Conservation (phyloP, 2,113 vertebrate genomes). For the Callipepla squamata region DNA sequence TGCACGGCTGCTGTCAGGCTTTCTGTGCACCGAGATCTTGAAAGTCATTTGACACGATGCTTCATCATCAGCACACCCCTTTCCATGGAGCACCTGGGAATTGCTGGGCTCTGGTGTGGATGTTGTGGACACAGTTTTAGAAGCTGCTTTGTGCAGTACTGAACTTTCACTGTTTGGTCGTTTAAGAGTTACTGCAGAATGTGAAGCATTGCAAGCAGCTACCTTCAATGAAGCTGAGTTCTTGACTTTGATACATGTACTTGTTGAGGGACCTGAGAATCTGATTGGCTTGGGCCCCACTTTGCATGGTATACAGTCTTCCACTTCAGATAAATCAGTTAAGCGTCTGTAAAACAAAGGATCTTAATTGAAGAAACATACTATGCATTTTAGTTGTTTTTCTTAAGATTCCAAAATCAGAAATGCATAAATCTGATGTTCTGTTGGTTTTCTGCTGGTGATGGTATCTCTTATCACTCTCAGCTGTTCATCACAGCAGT, state of each 20-base stretch:
- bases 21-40: neutral
- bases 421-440: neutral
- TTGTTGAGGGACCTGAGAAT: slow-evolving; percentile 77
- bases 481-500: neutral
- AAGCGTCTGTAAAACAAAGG: slow-evolving; percentile 66
- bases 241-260: slow-evolving; percentile 76
- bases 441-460: neutral
- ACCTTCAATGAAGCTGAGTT: slow-evolving; percentile 70
- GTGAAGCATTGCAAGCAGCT: neutral
- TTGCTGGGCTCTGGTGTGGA: neutral
- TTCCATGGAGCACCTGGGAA: neutral
- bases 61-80: neutral
- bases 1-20: neutral
- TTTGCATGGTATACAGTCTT: slow-evolving; percentile 35
- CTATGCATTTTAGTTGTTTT: neutral
- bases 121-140: neutral
- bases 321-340: slow-evolving; percentile 3
- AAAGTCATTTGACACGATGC: neutral
- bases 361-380: neutral
- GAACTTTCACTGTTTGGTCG: neutral
- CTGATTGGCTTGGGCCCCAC: slow-evolving; percentile 66
- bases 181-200: neutral
- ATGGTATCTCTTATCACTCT: neutral
- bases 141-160: neutral
- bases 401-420: neutral